Base-by-base conservation (phyloP, 2,888 invertebrate species). In the Hoplodrina ambigua region DNA sequence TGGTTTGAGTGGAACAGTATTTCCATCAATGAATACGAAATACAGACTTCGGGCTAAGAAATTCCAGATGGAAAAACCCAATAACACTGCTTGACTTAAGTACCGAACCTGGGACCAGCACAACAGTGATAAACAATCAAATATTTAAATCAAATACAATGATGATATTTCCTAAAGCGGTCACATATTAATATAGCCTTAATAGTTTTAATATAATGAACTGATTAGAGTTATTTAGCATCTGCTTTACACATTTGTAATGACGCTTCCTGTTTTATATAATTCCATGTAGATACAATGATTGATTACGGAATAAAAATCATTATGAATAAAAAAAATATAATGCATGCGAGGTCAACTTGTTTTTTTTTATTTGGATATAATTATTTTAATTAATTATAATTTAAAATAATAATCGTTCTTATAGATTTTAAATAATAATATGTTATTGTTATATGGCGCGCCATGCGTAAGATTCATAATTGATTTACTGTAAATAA, bases 221-320 rank as follows among this genome's bases (percentile, higher is more conserved):
- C 55, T 80, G 58, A 74, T 80, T 80, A 77, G n/a, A 56, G 57
- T 53, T 53, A 53, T 6, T 50, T 54, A 77, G 82, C 88, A 88
- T 88, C 83, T 88, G 88, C 66, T 78, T 70, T 75, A 84, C 88
- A 88, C 83, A 75, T 87, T 81, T 63, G 53, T 50, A 15, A 20
- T 17, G 55, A 59, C 30, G 64, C 67, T 81, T 81, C 81, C 78
- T 78, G 78, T 57, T 71, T 49, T 7, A 58, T 46, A 41, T 62
- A 63, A 54, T 56, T 56, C 50, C 44, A 55, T 56, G 54, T 30
- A n/a, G n/a, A n/a, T n/a, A 41, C 60, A 60, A 74, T 83, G 82
- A 85, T 83, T 83, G 72, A 85, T 85, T 69, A 75, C 74, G 44
- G 19, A 75, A 57, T 74, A 69, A 74, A n/a, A 61, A n/a, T 53